These are phyloP conservation scores for Diabrotica undecimpunctata DNA, from an alignment of 1,140 invertebrate species.

Conservation along the genomic window DNA sequence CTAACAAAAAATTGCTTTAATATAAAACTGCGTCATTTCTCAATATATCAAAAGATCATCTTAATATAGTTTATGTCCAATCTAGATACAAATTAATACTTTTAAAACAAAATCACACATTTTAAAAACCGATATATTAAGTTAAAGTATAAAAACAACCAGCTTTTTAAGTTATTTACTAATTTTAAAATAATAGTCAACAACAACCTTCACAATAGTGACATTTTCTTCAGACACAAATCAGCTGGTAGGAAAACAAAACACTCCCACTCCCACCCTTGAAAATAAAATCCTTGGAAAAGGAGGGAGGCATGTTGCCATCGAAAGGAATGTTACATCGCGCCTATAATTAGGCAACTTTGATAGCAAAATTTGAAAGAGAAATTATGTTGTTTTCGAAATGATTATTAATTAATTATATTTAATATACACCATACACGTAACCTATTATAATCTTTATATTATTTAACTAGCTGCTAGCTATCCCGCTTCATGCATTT, in stretches of 20 bases:
- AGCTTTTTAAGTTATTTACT: not conserved
- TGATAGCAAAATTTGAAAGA: too few relatives aligned
- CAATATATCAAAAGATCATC: not conserved
- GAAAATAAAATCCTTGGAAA: not conserved
- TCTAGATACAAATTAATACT: not conserved
- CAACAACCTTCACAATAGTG: not conserved
- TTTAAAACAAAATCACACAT: not conserved
- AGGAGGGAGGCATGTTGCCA: too few relatives aligned
- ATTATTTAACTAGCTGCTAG: too few relatives aligned
- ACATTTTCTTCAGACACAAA: not conserved
- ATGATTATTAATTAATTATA: too few relatives aligned
- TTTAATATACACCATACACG: too few relatives aligned
- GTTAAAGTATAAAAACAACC: not conserved
- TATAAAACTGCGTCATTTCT: constrained; percentile 2
- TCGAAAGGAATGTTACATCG: too few relatives aligned
- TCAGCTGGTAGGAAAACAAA: not conserved
- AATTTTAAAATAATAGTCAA: constrained; percentile 3
- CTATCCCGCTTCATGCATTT: too few relatives aligned
- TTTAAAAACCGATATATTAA: not conserved
- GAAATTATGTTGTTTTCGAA: too few relatives aligned
- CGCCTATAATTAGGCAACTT: too few relatives aligned
- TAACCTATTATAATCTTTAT: too few relatives aligned
- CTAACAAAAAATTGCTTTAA: not conserved
- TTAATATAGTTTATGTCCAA: not conserved
- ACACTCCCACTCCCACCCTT: constrained; percentile 1